phyloP scores from a whole-genome alignment of 2,113 vertebrate species.

The Lagenorhynchus albirostris region DNA sequence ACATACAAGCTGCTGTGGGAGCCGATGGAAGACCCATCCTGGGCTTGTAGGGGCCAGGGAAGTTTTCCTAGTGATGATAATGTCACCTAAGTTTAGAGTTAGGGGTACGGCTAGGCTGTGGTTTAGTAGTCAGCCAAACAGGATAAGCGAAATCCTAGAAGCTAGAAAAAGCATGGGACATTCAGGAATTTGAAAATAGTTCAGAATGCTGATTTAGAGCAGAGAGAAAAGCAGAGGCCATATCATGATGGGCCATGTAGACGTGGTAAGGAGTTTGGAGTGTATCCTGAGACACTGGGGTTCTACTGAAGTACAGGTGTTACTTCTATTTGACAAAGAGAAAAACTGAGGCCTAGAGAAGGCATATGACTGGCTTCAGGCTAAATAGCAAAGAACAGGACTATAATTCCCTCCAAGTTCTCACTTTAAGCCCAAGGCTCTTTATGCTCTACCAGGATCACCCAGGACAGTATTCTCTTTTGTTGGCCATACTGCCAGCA shows the following conservation, averaged over 20 bases:
- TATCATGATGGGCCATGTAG: background rate
- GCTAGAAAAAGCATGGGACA: background rate
- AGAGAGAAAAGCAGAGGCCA: background rate
- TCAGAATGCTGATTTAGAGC: background rate
- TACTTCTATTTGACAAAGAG: background rate
- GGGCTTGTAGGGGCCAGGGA: background rate
- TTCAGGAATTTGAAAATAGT: background rate
- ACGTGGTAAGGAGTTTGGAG: background rate
- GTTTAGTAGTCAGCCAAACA: background rate
- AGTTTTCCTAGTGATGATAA: background rate
- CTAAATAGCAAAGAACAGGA: background rate
- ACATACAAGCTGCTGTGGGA: background rate
- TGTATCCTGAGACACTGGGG: background rate
- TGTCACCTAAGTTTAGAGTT: background rate
- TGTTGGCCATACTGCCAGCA: background rate
- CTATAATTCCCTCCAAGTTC: background rate
- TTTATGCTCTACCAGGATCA: background rate
- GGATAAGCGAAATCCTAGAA: background rate
- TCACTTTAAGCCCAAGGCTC: background rate
- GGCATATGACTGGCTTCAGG: background rate
- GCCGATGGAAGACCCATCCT: background rate
- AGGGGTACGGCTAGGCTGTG: background rate
- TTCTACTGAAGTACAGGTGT: background rate
- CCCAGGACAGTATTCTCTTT: background rate
- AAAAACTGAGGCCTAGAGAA: slow-evolving; percentile 9